Conservation (phyloP, 2,797 vertebrate genomes). For the Pogoniulus pusillus region DNA sequence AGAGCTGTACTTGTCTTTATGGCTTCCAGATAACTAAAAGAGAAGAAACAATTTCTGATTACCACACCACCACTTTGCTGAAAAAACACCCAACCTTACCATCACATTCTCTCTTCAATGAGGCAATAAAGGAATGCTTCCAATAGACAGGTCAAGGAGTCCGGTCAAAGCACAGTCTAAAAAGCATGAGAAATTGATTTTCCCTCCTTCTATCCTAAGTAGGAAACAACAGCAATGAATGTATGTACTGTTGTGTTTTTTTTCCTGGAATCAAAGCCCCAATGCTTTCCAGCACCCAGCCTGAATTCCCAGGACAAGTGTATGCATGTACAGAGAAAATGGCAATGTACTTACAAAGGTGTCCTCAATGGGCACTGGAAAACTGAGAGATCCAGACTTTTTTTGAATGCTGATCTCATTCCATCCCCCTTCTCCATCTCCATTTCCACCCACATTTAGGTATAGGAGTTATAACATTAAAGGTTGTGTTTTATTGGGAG, state of each 20-base stretch:
- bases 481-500: neutral
- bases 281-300: neutral
- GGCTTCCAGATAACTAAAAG: neutral
- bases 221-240: neutral
- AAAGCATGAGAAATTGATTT: neutral
- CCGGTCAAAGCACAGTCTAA: neutral
- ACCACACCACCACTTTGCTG: neutral
- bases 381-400: neutral
- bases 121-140: neutral
- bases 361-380: neutral
- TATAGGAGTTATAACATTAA: neutral
- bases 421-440: too few species aligned
- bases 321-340: neutral
- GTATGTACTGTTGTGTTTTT: neutral
- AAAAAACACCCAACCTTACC: neutral
- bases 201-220: neutral
- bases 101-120: neutral
- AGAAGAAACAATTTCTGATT: neutral
- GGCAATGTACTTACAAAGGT: neutral
- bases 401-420: neutral
- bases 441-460: accelerated
- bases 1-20: neutral
- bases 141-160: neutral
- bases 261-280: neutral
- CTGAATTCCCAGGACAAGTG: neutral